Percentiles rank a stretch among this genome's conserved stretches.
phyloP scores from a whole-genome alignment of 1,140 invertebrate genomes.

The Apis cerana region DNA sequence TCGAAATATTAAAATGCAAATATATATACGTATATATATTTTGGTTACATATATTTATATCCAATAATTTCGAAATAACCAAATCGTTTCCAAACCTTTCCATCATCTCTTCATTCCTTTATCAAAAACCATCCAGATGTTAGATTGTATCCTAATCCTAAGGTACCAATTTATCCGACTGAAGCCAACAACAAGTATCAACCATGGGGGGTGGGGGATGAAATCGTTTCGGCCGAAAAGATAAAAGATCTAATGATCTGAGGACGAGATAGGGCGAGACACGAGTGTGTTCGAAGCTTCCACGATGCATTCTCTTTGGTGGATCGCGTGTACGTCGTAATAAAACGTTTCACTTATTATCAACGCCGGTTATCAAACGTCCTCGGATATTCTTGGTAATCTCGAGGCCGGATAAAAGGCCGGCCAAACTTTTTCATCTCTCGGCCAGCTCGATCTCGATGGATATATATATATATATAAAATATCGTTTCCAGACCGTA shows the following conservation, averaged over 20 bases:
- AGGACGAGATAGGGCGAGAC: not conserved
- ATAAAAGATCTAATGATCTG: not conserved
- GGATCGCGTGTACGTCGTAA: slow-evolving; percentile 33
- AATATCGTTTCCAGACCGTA: not conserved
- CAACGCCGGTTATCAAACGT: slow-evolving; percentile 33
- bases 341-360: slow-evolving; percentile 21
- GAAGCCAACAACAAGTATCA: not conserved
- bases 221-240: not conserved
- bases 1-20: not conserved
- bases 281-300: slow-evolving; percentile 1
- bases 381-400: slow-evolving; percentile 44
- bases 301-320: not conserved
- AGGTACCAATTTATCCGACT: not conserved
- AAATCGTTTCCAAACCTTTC: too few relatives aligned
- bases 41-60: too few relatives aligned
- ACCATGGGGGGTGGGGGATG: not conserved
- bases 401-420: slow-evolving; percentile 32
- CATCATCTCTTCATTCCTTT: too few relatives aligned
- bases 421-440: slow-evolving; percentile 15
- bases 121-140: too few relatives aligned
- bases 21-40: too few relatives aligned
- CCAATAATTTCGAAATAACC: too few relatives aligned
- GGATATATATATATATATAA: not conserved
- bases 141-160: too few relatives aligned
- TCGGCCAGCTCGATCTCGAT: not conserved